A percentile compares a stretch with the other conserved stretches of the same genome.
phyloP scores from a whole-genome alignment of 2,113 vertebrate genomes.

The Stictonetta naevosa region DNA sequence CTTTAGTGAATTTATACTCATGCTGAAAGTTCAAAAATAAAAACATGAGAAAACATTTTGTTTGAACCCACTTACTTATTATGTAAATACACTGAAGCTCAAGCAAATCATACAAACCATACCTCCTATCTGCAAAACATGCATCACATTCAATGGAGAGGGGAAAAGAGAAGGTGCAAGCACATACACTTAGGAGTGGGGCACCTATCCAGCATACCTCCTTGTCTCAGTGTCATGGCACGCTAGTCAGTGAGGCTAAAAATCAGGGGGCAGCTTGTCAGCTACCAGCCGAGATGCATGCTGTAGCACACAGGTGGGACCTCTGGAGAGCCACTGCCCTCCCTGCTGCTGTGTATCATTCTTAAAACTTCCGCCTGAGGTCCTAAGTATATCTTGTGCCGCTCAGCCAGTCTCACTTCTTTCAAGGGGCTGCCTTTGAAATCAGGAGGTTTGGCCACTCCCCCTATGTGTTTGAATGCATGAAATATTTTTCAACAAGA shows the following conservation, averaged over 20 bases:
- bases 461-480: not conserved
- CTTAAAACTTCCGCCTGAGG: not conserved
- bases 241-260: not conserved
- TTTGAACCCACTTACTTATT: not conserved
- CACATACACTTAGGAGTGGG: not conserved
- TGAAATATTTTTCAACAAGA: not conserved
- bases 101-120: not conserved
- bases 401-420: not conserved
- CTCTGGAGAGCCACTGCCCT: not conserved
- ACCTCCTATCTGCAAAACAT: not conserved
- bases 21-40: not conserved
- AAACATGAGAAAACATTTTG: not conserved
- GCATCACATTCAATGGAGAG: not conserved
- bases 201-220: not conserved
- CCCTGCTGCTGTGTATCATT: no score
- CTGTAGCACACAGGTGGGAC: fast-evolving
- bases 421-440: not conserved
- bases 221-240: fast-evolving
- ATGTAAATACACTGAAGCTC: not conserved
- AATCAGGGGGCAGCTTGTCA: not conserved
- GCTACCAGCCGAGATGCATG: not conserved
- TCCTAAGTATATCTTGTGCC: not conserved
- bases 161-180: not conserved
- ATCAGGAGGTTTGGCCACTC: not conserved
- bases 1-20: not conserved